Evolutionary conservation across 92 coral and sea anemone species (phyloP).

Genomic region (Porites rus): DNA sequence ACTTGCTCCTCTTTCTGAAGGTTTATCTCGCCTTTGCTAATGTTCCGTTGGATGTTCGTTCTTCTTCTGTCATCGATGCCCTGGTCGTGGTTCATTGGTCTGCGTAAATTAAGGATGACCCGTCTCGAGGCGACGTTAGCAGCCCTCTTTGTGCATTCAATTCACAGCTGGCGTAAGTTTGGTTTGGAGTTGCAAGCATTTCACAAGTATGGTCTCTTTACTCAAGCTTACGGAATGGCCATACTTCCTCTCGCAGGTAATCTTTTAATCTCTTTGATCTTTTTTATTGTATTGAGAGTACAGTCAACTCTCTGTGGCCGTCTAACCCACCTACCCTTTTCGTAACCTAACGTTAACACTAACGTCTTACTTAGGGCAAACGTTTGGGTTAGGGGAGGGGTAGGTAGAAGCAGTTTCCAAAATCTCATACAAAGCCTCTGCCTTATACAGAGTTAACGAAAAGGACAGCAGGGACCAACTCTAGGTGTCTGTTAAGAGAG

Average conservation of each 20-base stretch:
- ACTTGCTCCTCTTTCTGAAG: neutral
- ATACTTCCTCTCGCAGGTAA: conserved; percentile 76
- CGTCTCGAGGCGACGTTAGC: conserved; percentile 74
- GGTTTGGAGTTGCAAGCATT: conserved; percentile 82
- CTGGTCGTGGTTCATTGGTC: conserved; percentile 73
- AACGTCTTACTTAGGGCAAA: no score
- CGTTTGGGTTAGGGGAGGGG: no score
- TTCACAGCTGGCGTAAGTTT: conserved; percentile 83
- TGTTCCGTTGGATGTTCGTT: conserved; percentile 81
- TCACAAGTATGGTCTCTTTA: conserved; percentile 70
- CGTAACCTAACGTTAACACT: no score
- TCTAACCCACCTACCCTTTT: no score
- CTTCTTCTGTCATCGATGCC: conserved; percentile 73
- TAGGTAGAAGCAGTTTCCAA: no score
- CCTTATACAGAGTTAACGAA: no score
- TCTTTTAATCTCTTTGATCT: neutral
- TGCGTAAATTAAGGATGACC: conserved; percentile 71
- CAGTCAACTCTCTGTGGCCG: no score
- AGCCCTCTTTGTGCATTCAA: conserved; percentile 55
- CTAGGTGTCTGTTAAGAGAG: no score
- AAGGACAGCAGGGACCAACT: no score
- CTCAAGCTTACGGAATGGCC: conserved; percentile 85
- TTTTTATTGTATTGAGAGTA: no score
- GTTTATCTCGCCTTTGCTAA: conserved; percentile 53
- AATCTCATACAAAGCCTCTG: no score